A percentile compares a stretch with the other conserved stretches of the same genome.
These are phyloP conservation scores for Bedellia somnulentella DNA, from an alignment of 2,888 invertebrate genomes.

Conservation along the genomic window DNA sequence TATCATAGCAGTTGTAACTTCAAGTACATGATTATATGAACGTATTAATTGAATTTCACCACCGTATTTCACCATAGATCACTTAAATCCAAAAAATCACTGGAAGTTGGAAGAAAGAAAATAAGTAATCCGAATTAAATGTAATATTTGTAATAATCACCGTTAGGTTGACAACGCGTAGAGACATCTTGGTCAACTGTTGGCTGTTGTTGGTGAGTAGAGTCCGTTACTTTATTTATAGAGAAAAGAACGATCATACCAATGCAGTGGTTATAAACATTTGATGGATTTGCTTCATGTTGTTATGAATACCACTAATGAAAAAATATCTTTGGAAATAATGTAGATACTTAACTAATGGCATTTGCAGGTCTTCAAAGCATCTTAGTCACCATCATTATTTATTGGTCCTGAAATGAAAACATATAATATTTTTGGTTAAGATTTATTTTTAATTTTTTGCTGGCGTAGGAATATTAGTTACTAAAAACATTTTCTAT, in stretches of 20 bases:
- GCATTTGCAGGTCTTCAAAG: too few species aligned
- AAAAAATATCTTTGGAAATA: constrained; percentile 10
- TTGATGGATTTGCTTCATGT: constrained; percentile 9
- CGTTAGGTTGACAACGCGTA: constrained; percentile 31
- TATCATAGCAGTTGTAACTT: too few species aligned
- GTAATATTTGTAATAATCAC: constrained; percentile 16
- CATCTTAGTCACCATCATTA: too few species aligned
- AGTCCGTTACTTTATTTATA: constrained; percentile 41
- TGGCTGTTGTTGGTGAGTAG: constrained; percentile 25
- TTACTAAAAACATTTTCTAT: too few species aligned
- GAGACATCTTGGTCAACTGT: constrained; percentile 40
- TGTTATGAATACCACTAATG: neutral
- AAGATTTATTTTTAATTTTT: too few species aligned
- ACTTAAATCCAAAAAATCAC: neutral
- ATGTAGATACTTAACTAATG: constrained; percentile 11
- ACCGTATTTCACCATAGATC: neutral
- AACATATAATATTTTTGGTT: too few species aligned
- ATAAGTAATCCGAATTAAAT: neutral
- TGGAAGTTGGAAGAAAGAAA: neutral
- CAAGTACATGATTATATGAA: neutral
- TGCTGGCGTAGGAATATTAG: too few species aligned
- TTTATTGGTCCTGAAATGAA: too few species aligned
- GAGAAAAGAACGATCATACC: constrained; percentile 21
- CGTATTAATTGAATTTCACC: neutral
- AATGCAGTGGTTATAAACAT: constrained; percentile 20